phyloP scores from a whole-genome alignment of 2,888 invertebrate species.

The Cryptops parisi region DNA sequence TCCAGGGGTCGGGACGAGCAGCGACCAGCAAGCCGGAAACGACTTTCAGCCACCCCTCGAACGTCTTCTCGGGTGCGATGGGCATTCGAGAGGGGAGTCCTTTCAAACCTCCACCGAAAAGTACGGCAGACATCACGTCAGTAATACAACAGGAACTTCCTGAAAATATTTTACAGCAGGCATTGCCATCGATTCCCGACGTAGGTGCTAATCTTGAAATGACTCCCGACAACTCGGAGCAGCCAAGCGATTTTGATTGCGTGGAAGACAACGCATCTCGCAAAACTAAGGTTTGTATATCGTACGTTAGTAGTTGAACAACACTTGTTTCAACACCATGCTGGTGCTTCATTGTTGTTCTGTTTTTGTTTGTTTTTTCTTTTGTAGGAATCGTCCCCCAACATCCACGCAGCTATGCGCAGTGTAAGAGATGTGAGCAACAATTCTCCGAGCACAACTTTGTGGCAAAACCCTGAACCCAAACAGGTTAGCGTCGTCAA shows the following conservation, averaged over 20 bases:
- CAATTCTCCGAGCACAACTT: constrained; percentile 12
- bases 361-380: background rate
- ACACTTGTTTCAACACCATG: background rate
- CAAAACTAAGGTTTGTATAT: too few species aligned
- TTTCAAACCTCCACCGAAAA: constrained; percentile 11
- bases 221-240: constrained; percentile 17
- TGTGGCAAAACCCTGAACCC: constrained; percentile 16
- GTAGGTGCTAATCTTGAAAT: constrained; percentile 17
- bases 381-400: too few species aligned
- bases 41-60: background rate
- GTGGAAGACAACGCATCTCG: too few species aligned
- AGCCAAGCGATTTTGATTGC: constrained; percentile 13
- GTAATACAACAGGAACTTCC: constrained; percentile 16
- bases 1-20: background rate
- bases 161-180: background rate
- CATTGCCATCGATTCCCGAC: background rate
- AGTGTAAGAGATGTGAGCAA: background rate
- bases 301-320: background rate
- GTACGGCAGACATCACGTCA: constrained; percentile 3
- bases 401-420: too few species aligned
- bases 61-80: background rate
- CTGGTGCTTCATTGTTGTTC: background rate
- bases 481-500: constrained; percentile 3
- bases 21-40: background rate
- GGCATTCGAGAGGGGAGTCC: constrained; percentile 11